Conservation (phyloP, 2,888 invertebrate species). For the Ophion ellenae region DNA sequence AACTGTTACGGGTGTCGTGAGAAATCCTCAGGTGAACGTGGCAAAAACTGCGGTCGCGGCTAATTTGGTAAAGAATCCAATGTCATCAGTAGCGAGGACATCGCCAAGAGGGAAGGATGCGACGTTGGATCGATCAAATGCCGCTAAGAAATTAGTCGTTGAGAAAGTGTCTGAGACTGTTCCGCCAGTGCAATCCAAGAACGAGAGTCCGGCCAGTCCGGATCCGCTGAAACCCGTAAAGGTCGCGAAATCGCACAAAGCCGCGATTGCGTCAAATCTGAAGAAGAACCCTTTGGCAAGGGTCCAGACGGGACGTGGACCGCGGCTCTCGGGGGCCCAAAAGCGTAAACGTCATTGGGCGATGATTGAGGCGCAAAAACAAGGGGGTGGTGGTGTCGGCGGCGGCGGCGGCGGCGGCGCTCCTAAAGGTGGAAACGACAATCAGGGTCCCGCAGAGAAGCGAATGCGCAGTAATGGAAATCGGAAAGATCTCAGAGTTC, state of each 20-base stretch:
- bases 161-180: not conserved
- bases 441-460: slow-evolving; percentile 72
- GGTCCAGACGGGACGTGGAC: slow-evolving; percentile 8
- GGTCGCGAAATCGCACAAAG: slow-evolving; percentile 36
- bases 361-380: slow-evolving; percentile 53
- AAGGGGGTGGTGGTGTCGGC: slow-evolving; percentile 51
- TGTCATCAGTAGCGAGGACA: slow-evolving; percentile 55
- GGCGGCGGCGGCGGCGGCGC: slow-evolving; percentile 70
- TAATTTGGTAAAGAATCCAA: slow-evolving; percentile 29
- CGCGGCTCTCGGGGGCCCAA: slow-evolving; percentile 26
- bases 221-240: slow-evolving; percentile 43
- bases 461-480: slow-evolving; percentile 73
- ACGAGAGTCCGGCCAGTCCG: slow-evolving; percentile 47
- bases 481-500: slow-evolving; percentile 75
- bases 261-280: slow-evolving; percentile 26
- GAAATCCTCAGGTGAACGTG: slow-evolving; percentile 25
- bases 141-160: not conserved
- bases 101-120: slow-evolving; percentile 18
- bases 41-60: slow-evolving; percentile 37
- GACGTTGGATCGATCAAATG: slow-evolving; percentile 50
- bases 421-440: slow-evolving; percentile 66
- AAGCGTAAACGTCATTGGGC: slow-evolving; percentile 67
- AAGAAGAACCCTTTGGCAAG: slow-evolving; percentile 55
- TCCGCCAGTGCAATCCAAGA: not conserved
- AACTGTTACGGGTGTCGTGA: slow-evolving; percentile 58